Evolutionary conservation across 2,113 vertebrate species (phyloP).

Genomic region (Cnemophilus loriae): DNA sequence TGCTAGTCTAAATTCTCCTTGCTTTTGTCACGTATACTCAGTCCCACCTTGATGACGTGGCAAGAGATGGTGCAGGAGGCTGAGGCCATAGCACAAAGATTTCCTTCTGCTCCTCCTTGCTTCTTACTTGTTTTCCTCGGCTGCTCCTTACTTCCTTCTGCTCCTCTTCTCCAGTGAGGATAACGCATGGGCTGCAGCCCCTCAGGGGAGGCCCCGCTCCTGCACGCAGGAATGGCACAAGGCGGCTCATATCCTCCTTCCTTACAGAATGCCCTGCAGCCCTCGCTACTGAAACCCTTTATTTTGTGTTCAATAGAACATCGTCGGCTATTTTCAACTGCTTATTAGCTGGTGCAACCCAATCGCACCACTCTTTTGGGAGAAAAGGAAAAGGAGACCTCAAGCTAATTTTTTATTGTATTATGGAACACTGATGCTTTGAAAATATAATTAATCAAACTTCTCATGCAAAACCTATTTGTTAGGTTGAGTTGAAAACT

Average conservation of each 20-base stretch:
- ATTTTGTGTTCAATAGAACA: neutral
- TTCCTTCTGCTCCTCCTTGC: neutral
- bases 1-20: neutral
- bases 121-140: neutral
- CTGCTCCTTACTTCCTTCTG: neutral
- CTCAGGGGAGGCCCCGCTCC: neutral
- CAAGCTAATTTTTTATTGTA: neutral
- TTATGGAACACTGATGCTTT: neutral
- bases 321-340: neutral
- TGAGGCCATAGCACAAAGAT: neutral
- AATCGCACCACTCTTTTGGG: neutral
- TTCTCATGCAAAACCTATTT: neutral
- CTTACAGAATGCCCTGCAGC: neutral
- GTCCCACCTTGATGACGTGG: neutral
- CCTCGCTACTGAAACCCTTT: neutral
- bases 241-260: neutral
- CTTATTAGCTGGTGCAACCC: neutral
- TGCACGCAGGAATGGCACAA: neutral
- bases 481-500: neutral
- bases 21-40: neutral
- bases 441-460: neutral
- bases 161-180: neutral
- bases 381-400: neutral
- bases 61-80: neutral
- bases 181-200: neutral